phyloP scores from a whole-genome alignment of 2,113 vertebrate species.

The Amazona vittata region DNA sequence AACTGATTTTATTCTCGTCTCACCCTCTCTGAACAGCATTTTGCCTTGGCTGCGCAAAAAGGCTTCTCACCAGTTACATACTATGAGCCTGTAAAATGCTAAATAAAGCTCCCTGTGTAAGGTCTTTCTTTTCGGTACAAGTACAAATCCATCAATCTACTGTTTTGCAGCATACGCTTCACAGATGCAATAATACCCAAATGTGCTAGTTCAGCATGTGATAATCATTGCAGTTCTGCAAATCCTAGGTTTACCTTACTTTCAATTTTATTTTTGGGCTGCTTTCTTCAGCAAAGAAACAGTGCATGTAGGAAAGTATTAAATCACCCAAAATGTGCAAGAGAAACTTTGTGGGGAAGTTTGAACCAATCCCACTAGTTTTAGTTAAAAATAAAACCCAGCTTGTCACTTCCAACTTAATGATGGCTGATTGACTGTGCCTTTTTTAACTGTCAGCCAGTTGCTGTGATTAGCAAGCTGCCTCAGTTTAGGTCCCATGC shows the following conservation, averaged over 20 bases:
- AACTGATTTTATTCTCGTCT: background rate
- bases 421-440: conserved; percentile 6
- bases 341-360: background rate
- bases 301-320: background rate
- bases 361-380: background rate
- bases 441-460: conserved; percentile 12
- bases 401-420: background rate
- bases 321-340: background rate
- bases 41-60: background rate
- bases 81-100: background rate
- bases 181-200: background rate
- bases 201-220: background rate
- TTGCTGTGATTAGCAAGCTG: conserved; percentile 33
- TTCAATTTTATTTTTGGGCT: background rate
- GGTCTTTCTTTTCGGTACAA: background rate
- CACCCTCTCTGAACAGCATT: background rate
- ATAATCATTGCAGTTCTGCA: background rate
- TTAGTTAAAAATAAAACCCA: conserved; percentile 33
- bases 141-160: background rate
- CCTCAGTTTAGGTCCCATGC: background rate
- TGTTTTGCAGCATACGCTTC: background rate
- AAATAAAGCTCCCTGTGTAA: background rate
- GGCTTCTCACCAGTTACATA: background rate
- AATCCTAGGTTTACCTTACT: background rate
- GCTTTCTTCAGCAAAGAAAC: background rate